phyloP scores from a whole-genome alignment of 2,113 vertebrate genomes.

The Solenodon paradoxus region DNA sequence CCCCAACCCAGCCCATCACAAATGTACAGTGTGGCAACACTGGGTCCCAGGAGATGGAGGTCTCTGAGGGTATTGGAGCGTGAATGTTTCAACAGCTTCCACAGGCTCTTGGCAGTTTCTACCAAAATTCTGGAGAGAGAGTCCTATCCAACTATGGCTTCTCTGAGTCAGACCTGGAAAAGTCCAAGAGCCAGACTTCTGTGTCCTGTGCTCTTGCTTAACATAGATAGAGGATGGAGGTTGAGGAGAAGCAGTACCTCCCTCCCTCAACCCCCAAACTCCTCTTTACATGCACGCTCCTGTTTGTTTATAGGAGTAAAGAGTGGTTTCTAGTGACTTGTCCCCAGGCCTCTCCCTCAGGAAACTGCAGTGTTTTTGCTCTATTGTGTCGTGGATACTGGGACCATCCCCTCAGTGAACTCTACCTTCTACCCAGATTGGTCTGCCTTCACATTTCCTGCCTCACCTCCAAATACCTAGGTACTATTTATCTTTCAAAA shows the following conservation, averaged over 20 bases:
- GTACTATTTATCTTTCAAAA: neutral
- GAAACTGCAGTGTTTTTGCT: neutral
- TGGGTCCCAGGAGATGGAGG: neutral
- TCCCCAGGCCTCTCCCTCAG: neutral
- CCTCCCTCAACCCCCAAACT: neutral
- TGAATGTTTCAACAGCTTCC: neutral
- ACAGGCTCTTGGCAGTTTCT: neutral
- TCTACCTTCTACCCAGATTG: neutral
- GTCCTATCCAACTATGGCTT: neutral
- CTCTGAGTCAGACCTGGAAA: neutral
- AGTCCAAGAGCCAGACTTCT: neutral
- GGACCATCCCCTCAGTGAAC: neutral
- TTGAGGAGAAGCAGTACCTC: neutral
- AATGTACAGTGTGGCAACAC: neutral
- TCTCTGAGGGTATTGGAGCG: neutral
- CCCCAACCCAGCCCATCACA: neutral
- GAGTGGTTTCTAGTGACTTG: neutral
- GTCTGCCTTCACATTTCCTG: neutral
- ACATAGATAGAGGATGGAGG: neutral
- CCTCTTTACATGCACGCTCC: neutral
- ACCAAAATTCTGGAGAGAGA: constrained; percentile 35
- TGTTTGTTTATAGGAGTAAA: neutral
- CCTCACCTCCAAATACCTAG: neutral
- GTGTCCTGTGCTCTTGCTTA: neutral
- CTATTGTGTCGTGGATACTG: neutral